phyloP scores from a whole-genome alignment of 2,888 invertebrate genomes.

The Sinopyrophorus schimmeli region DNA sequence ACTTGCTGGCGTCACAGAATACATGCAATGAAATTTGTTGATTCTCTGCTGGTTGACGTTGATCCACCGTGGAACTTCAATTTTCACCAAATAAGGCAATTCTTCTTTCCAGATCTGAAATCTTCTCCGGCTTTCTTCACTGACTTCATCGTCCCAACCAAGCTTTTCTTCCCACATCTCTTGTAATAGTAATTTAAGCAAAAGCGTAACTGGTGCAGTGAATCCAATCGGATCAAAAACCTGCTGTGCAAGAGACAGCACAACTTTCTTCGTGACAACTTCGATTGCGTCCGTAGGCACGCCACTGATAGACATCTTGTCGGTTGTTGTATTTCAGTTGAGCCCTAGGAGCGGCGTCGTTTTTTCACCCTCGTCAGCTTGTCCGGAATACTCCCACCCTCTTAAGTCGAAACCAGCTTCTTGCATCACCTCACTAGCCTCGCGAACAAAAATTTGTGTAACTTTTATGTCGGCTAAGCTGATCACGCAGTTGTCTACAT shows the following conservation, averaged over 20 bases:
- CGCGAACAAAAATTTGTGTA: not conserved
- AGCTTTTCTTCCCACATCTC: conserved; percentile 6
- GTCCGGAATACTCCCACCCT: not conserved
- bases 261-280: too few species aligned
- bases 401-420: not conserved
- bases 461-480: not conserved
- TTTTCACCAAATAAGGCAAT: not conserved
- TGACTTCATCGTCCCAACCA: conserved; percentile 2
- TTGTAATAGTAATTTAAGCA: conserved; percentile 8
- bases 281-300: too few species aligned
- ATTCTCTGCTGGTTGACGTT: not conserved
- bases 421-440: not conserved
- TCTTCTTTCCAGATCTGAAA: not conserved
- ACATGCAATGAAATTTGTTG: not conserved
- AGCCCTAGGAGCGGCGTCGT: too few species aligned
- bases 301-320: too few species aligned
- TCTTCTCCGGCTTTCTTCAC: not conserved
- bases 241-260: too few species aligned
- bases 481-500: conserved; percentile 12
- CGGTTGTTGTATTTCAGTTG: too few species aligned
- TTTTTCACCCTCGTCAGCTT: too few species aligned
- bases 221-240: conserved; percentile 4
- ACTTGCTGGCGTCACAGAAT: conserved; percentile 16
- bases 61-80: conserved; percentile 2
- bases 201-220: conserved; percentile 4